Conservation (phyloP, 2,797 vertebrate species). For the Falco rusticolus region DNA sequence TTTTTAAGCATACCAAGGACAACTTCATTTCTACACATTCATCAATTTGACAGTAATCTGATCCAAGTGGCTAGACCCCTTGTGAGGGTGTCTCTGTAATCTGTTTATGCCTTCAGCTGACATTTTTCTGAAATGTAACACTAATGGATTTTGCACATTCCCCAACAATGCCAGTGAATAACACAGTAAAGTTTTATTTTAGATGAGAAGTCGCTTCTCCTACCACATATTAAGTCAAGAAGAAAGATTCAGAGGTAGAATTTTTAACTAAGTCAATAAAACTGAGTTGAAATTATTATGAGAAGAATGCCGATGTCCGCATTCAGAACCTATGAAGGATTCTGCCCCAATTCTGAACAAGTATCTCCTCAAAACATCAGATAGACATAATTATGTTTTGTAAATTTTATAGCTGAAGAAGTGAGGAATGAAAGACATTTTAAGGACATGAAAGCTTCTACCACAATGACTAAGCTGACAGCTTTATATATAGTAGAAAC, state of each 20-base stretch:
- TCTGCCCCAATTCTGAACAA: background rate
- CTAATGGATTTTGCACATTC: background rate
- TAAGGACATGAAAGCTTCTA: background rate
- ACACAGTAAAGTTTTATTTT: background rate
- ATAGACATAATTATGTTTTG: background rate
- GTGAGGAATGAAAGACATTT: background rate
- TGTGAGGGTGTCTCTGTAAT: background rate
- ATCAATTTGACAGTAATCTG: constrained; percentile 21
- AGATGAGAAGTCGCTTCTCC: background rate
- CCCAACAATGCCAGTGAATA: background rate
- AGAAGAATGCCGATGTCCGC: background rate
- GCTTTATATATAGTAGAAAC: background rate
- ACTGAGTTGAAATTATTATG: background rate
- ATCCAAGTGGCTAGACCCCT: background rate
- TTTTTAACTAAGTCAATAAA: background rate
- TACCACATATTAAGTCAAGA: background rate
- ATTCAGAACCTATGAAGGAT: background rate
- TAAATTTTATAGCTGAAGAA: background rate
- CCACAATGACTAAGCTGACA: background rate
- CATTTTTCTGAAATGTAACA: background rate
- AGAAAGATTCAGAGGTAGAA: background rate
- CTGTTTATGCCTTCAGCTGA: background rate
- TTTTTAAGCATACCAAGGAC: background rate
- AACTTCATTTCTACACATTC: background rate
- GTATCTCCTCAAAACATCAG: background rate